Evolutionary conservation across 2,113 vertebrate genomes (phyloP).

Genomic region (Lycaon pictus): DNA sequence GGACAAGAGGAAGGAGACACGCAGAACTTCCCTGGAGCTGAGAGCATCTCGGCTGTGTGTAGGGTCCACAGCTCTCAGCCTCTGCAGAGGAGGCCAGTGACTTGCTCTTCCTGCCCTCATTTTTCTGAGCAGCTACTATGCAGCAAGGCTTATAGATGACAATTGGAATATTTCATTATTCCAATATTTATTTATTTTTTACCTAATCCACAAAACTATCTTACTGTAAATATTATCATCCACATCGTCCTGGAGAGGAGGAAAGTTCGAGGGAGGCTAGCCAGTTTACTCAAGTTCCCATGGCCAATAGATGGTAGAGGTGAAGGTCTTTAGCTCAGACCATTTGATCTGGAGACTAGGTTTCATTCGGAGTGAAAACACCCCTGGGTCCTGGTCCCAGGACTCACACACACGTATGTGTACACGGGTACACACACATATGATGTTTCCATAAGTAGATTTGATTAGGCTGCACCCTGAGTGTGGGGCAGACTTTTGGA

Average conservation of each 20-base stretch:
- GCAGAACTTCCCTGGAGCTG: rapidly evolving
- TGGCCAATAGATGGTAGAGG: background rate
- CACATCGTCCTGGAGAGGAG: background rate
- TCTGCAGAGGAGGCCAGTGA: rapidly evolving
- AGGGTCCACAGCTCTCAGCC: background rate
- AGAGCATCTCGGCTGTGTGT: rapidly evolving
- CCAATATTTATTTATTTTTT: background rate
- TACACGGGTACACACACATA: rapidly evolving
- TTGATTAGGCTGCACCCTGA: background rate
- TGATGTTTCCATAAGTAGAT: background rate
- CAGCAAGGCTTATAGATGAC: background rate
- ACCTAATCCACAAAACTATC: background rate
- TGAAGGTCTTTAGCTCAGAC: rapidly evolving
- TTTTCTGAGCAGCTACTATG: background rate
- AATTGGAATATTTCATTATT: background rate
- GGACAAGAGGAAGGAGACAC: rapidly evolving
- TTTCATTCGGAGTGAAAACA: background rate
- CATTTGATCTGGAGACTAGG: background rate
- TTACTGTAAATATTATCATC: background rate
- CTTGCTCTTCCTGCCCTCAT: background rate
- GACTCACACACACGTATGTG: rapidly evolving
- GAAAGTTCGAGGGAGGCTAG: background rate
- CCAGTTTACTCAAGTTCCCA: rapidly evolving
- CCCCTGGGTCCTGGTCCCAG: background rate
- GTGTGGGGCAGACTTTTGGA: too few relatives aligned